These are phyloP conservation scores for Myotis myotis DNA, from an alignment of 2,797 vertebrate genomes.

Conservation along the genomic window DNA sequence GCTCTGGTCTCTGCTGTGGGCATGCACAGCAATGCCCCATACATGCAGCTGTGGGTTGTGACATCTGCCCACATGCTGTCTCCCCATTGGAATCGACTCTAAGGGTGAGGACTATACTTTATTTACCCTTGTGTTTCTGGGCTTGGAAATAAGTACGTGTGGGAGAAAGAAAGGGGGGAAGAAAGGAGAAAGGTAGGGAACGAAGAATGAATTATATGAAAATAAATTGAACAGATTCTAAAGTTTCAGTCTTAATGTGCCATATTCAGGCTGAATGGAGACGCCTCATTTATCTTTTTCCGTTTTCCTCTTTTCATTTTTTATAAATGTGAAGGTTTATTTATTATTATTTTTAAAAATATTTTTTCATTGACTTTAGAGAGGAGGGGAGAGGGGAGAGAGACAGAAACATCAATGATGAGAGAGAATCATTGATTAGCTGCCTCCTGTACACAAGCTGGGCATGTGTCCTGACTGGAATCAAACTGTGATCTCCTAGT, in stretches of 20 bases:
- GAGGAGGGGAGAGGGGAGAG: no score
- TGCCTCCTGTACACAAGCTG: no score
- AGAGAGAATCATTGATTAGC: no score
- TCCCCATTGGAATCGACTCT: not conserved
- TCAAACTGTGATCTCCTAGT: no score
- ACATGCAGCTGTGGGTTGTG: fast-evolving
- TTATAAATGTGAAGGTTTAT: constrained; percentile 43
- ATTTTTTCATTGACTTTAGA: no score
- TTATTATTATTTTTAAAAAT: constrained; percentile 38
- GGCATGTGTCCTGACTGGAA: no score
- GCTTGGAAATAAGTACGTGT: constrained; percentile 27
- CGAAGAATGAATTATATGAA: constrained; percentile 18
- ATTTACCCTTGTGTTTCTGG: constrained; percentile 37
- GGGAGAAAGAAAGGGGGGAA: not conserved
- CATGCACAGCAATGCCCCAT: not conserved
- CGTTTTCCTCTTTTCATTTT: not conserved
- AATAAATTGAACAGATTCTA: constrained; percentile 21
- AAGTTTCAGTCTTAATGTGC: not conserved
- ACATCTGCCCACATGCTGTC: not conserved
- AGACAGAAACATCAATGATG: no score
- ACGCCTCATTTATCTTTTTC: not conserved
- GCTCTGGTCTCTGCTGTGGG: fast-evolving
- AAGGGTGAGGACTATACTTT: not conserved
- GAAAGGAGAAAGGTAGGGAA: not conserved
- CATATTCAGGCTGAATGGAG: not conserved